A percentile compares a stretch with the other conserved stretches of the same genome.
phyloP scores from a whole-genome alignment of 2,888 invertebrate genomes.

The Ochropleura plecta region DNA sequence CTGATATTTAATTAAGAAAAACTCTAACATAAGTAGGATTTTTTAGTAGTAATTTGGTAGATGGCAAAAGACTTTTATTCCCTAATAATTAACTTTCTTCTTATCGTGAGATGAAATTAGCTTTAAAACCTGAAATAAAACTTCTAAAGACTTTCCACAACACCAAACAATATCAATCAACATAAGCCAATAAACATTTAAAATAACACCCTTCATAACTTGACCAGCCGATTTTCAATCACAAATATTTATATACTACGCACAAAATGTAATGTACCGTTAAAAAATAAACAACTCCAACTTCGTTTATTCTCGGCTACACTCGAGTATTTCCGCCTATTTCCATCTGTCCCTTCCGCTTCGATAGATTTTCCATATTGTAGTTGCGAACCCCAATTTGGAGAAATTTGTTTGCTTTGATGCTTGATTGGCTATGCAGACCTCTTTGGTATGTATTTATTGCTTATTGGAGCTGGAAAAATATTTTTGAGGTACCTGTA shows the following conservation, averaged over 20 bases:
- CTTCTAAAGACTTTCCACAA: not conserved
- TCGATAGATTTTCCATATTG: constrained; percentile 78
- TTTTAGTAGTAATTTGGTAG: not conserved
- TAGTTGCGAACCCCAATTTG: constrained; percentile 76
- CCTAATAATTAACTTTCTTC: not conserved
- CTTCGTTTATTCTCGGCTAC: constrained; percentile 59
- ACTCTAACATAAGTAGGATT: no score
- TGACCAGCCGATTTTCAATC: constrained; percentile 46
- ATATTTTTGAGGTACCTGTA: constrained; percentile 43
- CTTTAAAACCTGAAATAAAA: not conserved
- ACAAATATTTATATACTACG: constrained; percentile 73
- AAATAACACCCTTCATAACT: constrained; percentile 22
- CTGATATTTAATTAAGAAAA: no score
- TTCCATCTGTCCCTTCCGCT: constrained; percentile 81
- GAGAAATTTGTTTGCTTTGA: constrained; percentile 80
- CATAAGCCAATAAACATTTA: constrained; percentile 36
- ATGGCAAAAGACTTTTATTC: not conserved
- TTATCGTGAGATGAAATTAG: constrained; percentile 4
- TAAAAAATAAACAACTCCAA: constrained; percentile 80
- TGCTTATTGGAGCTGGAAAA: constrained; percentile 54
- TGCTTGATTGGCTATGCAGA: constrained; percentile 74
- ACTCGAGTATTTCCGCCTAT: constrained; percentile 61
- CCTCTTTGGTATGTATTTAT: constrained; percentile 62
- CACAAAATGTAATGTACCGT: constrained; percentile 65
- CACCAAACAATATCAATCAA: constrained; percentile 34